These are phyloP conservation scores for Stegastes partitus DNA, from an alignment of 2,113 vertebrate species.

Conservation along the genomic window DNA sequence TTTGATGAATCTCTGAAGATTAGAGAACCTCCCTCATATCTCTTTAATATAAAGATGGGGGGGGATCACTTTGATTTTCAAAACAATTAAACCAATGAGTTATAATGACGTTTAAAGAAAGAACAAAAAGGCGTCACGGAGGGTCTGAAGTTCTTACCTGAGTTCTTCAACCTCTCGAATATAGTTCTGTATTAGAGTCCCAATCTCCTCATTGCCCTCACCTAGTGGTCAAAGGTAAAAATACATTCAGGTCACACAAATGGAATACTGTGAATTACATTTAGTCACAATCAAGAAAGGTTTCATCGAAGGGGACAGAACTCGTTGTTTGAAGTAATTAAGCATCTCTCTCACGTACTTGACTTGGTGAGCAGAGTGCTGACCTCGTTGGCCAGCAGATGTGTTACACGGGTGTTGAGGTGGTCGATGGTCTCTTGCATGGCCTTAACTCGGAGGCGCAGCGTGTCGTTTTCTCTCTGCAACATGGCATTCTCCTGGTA, in stretches of 20 bases:
- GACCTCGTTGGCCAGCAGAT: conserved; percentile 94
- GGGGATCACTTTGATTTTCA: too few species aligned
- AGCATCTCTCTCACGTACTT: conserved; percentile 77
- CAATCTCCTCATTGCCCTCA: conserved; percentile 93
- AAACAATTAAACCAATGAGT: too few species aligned
- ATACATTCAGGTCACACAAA: conserved; percentile 1
- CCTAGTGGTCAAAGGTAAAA: conserved; percentile 77
- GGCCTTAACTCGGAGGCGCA: conserved; percentile 95
- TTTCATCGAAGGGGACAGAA: too few species aligned
- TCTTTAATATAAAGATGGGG: too few species aligned
- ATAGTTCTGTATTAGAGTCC: conserved; percentile 94
- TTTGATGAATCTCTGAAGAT: too few species aligned
- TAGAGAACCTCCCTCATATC: too few species aligned
- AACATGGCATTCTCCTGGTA: conserved; percentile 94
- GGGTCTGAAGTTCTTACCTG: conserved; percentile 80
- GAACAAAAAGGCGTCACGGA: too few species aligned
- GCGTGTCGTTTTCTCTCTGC: conserved; percentile 90
- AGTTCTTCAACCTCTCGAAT: conserved; percentile 96
- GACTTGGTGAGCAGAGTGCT: conserved; percentile 92
- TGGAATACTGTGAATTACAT: background rate
- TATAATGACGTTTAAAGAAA: too few species aligned
- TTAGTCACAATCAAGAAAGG: background rate
- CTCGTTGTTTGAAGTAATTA: background rate
- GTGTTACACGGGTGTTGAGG: conserved; percentile 93
- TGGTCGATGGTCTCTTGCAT: conserved; percentile 98